phyloP scores from a whole-genome alignment of 2,113 vertebrate genomes.

The Oophaga pumilio region DNA sequence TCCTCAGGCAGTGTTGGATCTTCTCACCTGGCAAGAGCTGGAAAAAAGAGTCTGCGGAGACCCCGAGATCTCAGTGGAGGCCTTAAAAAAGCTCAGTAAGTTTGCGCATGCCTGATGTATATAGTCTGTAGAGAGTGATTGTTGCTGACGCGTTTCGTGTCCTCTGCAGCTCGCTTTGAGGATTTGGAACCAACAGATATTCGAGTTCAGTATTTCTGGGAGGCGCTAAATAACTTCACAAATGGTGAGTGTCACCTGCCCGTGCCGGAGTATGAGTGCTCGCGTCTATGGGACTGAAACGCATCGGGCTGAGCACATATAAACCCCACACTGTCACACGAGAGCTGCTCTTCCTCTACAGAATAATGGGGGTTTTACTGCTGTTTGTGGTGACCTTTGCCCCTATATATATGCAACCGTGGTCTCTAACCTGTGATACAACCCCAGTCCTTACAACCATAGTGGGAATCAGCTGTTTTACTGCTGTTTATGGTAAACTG shows the following conservation, averaged over 20 bases:
- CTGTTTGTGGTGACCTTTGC: too few species aligned
- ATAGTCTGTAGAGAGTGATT: neutral
- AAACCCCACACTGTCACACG: too few species aligned
- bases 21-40: conserved; percentile 95
- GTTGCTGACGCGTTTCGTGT: conserved; percentile 33
- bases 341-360: too few species aligned
- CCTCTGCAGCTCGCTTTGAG: conserved; percentile 85
- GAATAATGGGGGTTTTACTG: too few species aligned
- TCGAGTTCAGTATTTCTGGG: conserved; percentile 93
- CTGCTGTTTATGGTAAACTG: too few species aligned
- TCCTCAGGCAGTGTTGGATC: conserved; percentile 93
- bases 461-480: too few species aligned
- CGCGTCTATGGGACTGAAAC: neutral
- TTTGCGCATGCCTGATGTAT: neutral
- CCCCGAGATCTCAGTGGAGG: conserved; percentile 94
- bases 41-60: conserved; percentile 98
- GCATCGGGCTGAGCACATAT: too few species aligned
- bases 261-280: neutral
- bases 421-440: too few species aligned
- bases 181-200: conserved; percentile 88
- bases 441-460: too few species aligned
- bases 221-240: conserved; percentile 94
- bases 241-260: conserved; percentile 77
- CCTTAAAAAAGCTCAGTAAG: conserved; percentile 87
- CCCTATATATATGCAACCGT: too few species aligned